Evolutionary conservation across 2,797 vertebrate genomes (phyloP), one percentile per base, ranked within the genome.

Genomic region (Miichthys miiuy): DNA sequence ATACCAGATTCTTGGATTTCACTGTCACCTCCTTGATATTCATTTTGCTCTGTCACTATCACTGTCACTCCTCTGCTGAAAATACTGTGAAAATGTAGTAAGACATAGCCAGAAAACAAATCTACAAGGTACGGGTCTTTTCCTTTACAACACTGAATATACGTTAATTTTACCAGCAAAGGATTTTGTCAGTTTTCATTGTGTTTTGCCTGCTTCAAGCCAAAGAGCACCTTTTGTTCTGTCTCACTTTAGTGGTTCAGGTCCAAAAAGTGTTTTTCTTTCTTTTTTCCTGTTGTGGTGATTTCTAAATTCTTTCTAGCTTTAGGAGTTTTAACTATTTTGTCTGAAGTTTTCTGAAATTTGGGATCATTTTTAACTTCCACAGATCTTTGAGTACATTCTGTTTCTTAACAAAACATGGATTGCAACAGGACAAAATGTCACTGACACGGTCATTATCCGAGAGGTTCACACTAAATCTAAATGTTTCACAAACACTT

Each of bases 1-100:
- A 51, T 63, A 21, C 16, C 60, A 67, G 47, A 23, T 42, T 76
- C 41, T 44, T 51, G 30, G 3, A 21, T 61, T 42, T 79, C 18
- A 8, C 23, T 27, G 27, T 58, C 34, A 56, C 18, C n/a, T 34
- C 20, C 7, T 66, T 51, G 5, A 56, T 27, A 46, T 55, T 63
- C 0, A 64, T 44, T 54, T 51, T 25, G 34, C 50, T 13, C 6
- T 5, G 1, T 34, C 20, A 48, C 11, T 60, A 62, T 66, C 55
- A 5, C n/a, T 54, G n/a, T 13, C 17, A 30, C 23, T 7, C 58
- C 13, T 56, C 2, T 54, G 21, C 10, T 68, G 34, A 38, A 38
- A 38, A 38, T 38, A 38, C 34, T 38, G 8, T 6, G 1, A 3
- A 44, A 38, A 51, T 30, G 1, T 4, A 27, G 16, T 55, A 66